Evolutionary conservation across 1,140 invertebrate genomes (phyloP).

Genomic region (Formica exsecta): DNA sequence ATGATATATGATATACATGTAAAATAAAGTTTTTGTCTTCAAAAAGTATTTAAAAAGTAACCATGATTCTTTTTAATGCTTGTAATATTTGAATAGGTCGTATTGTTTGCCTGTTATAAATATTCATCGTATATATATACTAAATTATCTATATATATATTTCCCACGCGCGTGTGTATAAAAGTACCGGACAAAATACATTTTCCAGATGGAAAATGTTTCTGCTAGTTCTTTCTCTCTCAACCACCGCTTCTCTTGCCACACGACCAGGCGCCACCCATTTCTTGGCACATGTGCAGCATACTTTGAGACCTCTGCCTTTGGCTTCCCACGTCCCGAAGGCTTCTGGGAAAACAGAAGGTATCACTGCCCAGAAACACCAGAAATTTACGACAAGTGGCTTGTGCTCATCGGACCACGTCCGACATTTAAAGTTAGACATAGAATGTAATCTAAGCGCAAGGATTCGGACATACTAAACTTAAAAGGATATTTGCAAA

Average conservation of each 20-base stretch:
- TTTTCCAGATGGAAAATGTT: slow-evolving; percentile 40
- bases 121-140: neutral
- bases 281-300: slow-evolving; percentile 77
- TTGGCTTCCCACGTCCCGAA: slow-evolving; percentile 78
- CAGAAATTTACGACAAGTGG: slow-evolving; percentile 15
- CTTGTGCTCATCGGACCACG: neutral
- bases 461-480: neutral
- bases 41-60: neutral
- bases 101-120: neutral
- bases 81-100: neutral
- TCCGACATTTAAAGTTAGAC: slow-evolving; percentile 23
- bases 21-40: neutral
- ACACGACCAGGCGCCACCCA: slow-evolving; percentile 76
- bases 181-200: neutral
- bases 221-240: slow-evolving; percentile 18
- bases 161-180: neutral
- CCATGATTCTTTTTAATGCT: neutral
- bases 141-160: neutral
- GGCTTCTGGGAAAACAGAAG: slow-evolving; percentile 73
- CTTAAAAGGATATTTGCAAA: neutral
- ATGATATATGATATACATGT: neutral
- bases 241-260: slow-evolving; percentile 62
- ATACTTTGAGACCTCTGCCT: slow-evolving; percentile 66
- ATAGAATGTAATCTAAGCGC: neutral
- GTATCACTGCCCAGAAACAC: slow-evolving; percentile 35